A percentile compares a stretch with the other conserved stretches of the same genome.
Evolutionary conservation across 1,140 invertebrate genomes (phyloP).

Genomic region (Drosophila parvula): DNA sequence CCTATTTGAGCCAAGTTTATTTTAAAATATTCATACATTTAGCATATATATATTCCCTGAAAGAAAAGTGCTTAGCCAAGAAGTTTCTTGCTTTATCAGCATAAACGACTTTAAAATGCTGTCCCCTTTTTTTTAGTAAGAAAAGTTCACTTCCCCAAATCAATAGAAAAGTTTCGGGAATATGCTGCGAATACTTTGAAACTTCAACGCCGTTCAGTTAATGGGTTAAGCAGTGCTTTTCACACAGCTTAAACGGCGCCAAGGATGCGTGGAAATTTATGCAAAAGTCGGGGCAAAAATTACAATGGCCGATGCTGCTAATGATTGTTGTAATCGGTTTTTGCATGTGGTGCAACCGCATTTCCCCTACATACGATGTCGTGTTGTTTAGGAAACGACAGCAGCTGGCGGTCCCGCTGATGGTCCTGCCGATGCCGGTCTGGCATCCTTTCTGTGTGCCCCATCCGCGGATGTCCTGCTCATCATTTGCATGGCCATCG

Average conservation of each 20-base stretch:
- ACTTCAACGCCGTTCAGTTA: slow-evolving; percentile 37
- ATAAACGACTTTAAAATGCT: not conserved
- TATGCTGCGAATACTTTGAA: slow-evolving; percentile 23
- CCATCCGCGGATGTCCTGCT: slow-evolving; percentile 40
- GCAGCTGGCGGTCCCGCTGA: slow-evolving; percentile 20
- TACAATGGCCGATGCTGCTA: slow-evolving; percentile 53
- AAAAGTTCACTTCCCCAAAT: slow-evolving; percentile 21
- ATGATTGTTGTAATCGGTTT: slow-evolving; percentile 73
- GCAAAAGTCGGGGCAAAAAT: slow-evolving; percentile 45
- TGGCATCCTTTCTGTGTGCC: slow-evolving; percentile 2
- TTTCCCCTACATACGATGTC: slow-evolving; percentile 29
- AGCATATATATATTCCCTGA: not conserved
- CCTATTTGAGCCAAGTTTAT: no score
- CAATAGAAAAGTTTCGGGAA: slow-evolving; percentile 30
- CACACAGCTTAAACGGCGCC: slow-evolving; percentile 37
- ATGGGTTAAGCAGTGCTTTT: slow-evolving; percentile 44
- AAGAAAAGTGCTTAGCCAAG: not conserved
- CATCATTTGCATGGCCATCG: slow-evolving; percentile 75
- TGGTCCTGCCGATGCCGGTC: slow-evolving; percentile 8
- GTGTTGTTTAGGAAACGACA: slow-evolving; percentile 66
- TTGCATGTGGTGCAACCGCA: slow-evolving; percentile 44
- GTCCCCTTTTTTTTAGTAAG: slow-evolving; percentile 5
- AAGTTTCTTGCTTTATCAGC: not conserved
- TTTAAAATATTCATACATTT: not conserved
- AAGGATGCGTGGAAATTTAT: slow-evolving; percentile 48